Base-by-base conservation (phyloP, 37 sponge, comb jelly and placozoan species). In the Geodia barretti region DNA sequence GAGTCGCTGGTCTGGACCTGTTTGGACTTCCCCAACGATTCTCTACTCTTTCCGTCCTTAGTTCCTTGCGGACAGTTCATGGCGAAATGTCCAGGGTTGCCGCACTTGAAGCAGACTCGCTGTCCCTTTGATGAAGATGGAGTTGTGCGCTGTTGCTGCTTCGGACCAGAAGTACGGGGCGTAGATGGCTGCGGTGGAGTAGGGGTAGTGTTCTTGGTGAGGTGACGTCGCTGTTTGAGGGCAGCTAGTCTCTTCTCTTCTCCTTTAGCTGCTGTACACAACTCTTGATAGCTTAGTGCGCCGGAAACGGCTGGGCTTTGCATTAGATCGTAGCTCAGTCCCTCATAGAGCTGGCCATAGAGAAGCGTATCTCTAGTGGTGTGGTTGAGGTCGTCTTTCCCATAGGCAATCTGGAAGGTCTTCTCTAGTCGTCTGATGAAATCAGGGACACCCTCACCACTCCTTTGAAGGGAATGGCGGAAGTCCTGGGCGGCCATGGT, bases 401-500 rank as follows among this genome's bases (percentile, higher is more conserved):
- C 87, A 67, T 80, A 87, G 1, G 87, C 87, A 37, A 80, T 47
- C 66, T 41, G 64, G 60, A 86, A 86, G 32, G 65, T 62, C 43
- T 66, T 28, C 77, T 80, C 87, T 32, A 87, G 42, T 5, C 70
- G 59, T 0, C 62, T 11, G 28, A 87, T 79, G 64, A 79, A 77
- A 59, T 82, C 83, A 24, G 74, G 26, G 17, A 88, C 89, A 40
- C 29, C 24, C 59, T 88, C 89, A 0, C 30, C 29, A 11, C 76
- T 40, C 21, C 25, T 33, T 41, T 88, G 89, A 20, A 63, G 39
- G 17, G 42, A 30, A 60, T 89, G 84, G 7, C 90, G 35, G 58
- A 89, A 89, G 26, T 83, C 90, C 74, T 89, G 90, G 19, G 80
- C 90, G 5, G 80, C 90, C 40, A 89, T n/a, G 11, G 75, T 38